Conservation (phyloP, 2,113 vertebrate genomes). For the Oplegnathus fasciatus region DNA sequence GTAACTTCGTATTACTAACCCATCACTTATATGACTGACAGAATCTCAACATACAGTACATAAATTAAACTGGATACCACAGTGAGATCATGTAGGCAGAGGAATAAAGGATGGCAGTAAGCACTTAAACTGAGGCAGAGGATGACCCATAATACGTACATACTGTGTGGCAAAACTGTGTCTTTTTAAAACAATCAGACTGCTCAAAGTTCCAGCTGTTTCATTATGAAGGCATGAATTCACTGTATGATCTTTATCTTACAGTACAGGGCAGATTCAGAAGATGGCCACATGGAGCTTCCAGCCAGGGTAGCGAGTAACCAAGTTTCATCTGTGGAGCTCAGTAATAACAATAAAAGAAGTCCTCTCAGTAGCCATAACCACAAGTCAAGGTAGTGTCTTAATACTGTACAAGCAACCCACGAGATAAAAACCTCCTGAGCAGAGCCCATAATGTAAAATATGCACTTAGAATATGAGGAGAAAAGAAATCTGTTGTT, state of each 20-base stretch:
- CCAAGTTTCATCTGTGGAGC: neutral
- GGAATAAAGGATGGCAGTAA: constrained; percentile 5
- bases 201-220: constrained; percentile 16
- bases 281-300: constrained; percentile 24
- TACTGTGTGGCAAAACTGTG: neutral
- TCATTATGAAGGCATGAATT: constrained; percentile 19
- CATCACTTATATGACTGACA: neutral
- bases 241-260: constrained; percentile 10
- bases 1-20: constrained; percentile 9
- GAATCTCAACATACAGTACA: constrained; percentile 19
- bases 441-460: constrained; percentile 1
- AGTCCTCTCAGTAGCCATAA: neutral
- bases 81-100: constrained; percentile 3
- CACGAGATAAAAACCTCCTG: neutral
- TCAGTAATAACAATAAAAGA: constrained; percentile 23
- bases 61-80: neutral
- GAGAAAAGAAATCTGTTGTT: constrained; percentile 6
- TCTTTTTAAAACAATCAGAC: neutral
- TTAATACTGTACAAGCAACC: constrained; percentile 14
- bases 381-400: neutral
- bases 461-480: neutral
- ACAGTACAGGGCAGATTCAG: constrained; percentile 31
- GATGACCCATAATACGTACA: neutral
- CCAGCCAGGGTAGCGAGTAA: neutral
- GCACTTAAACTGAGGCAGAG: constrained; percentile 17